phyloP scores from a whole-genome alignment of 1,140 invertebrate species.

The Gonatopus flavifemur region DNA sequence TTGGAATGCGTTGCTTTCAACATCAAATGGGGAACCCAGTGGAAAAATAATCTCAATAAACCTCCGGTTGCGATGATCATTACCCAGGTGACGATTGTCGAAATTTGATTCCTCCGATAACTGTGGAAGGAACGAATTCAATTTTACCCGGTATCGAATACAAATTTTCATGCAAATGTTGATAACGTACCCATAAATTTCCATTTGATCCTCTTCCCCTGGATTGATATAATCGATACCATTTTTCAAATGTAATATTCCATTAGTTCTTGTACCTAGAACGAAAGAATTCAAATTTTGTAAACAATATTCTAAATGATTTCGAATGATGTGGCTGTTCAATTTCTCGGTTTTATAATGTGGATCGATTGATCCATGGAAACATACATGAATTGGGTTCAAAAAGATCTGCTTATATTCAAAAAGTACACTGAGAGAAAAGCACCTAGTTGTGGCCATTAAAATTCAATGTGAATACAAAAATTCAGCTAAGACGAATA shows the following conservation, averaged over 20 bases:
- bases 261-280: constrained; percentile 51
- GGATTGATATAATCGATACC: constrained; percentile 64
- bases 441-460: too few species aligned
- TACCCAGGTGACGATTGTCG: constrained; percentile 62
- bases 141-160: too few species aligned
- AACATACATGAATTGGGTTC: too few species aligned
- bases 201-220: constrained; percentile 73
- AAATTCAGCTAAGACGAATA: too few species aligned
- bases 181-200: constrained; percentile 56
- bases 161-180: too few species aligned
- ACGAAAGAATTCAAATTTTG: constrained; percentile 21
- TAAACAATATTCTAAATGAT: too few species aligned
- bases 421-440: too few species aligned
- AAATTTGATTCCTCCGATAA: constrained; percentile 56
- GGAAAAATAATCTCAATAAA: constrained; percentile 66
- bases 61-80: constrained; percentile 64
- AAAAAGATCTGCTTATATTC: too few species aligned
- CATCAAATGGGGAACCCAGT: constrained; percentile 69
- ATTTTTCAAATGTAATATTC: constrained; percentile 49
- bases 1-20: constrained; percentile 62
- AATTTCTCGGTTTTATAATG: too few species aligned
- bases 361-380: too few species aligned
- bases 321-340: too few species aligned
- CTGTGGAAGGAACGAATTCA: constrained; percentile 47
- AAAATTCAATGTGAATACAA: too few species aligned